Evolutionary conservation across 2,888 invertebrate species (phyloP).

Genomic region (Catocala fraxini): DNA sequence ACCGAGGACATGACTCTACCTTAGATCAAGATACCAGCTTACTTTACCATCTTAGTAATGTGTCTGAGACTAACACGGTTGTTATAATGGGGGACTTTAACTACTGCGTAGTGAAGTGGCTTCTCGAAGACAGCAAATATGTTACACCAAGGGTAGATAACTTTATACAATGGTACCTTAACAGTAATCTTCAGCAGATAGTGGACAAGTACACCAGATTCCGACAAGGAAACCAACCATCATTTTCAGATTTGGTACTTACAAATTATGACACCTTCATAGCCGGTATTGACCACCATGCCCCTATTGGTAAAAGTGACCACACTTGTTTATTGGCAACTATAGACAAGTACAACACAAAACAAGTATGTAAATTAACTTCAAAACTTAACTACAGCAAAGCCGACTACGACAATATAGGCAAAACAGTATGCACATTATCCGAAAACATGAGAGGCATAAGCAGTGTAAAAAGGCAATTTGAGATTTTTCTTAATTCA

Average conservation of each 20-base stretch:
- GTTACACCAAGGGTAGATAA: not conserved
- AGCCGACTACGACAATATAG: not conserved
- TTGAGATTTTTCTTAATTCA: not conserved
- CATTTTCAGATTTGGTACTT: not conserved
- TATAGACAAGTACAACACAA: not conserved
- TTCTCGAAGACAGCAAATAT: not conserved
- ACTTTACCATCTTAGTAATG: too few relatives aligned
- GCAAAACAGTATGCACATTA: not conserved
- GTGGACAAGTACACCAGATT: not conserved
- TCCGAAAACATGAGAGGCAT: not conserved
- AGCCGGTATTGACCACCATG: not conserved
- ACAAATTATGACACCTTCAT: not conserved
- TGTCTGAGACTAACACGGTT: too few relatives aligned
- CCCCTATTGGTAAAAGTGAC: too few relatives aligned
- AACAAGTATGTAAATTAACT: not conserved
- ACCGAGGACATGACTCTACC: too few relatives aligned
- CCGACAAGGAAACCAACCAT: not conserved
- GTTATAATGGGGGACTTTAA: slow-evolving; percentile 1
- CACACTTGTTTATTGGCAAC: not conserved
- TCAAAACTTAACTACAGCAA: not conserved
- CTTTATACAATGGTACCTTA: not conserved
- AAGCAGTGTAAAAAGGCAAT: not conserved
- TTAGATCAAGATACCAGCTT: too few relatives aligned
- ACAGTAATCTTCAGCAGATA: not conserved
- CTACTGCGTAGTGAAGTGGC: not conserved